Base-by-base conservation (phyloP, 2,888 invertebrate species). In the Amiota communis region DNA sequence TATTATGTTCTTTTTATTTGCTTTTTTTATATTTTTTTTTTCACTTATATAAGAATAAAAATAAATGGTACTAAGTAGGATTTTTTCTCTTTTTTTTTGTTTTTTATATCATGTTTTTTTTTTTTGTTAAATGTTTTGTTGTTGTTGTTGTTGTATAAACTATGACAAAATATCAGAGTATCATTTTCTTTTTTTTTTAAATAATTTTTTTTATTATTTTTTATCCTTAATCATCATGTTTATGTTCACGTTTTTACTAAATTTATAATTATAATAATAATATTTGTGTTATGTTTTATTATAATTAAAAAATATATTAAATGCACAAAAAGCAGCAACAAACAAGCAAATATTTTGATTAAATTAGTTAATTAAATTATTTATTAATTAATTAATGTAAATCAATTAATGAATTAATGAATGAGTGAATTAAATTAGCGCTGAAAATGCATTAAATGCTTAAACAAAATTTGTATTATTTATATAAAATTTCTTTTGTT, bases 281-380 rank as follows among this genome's bases (percentile, higher is more conserved):
- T 76, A 65, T 72, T 78, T 79, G 69, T 76, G 71, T 73, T 78
- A 72, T 72, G 57, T 71, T 72, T 74, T 77, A 0, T 48, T 49
- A 36, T 61, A 46, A 59, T 70, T 53, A 79, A 72, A 75, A 78
- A 84, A 77, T 77, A 71, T 36, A 36, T 75, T 76, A 61, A 74
- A 87, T 83, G 86, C 86, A 88, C 86, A 87, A 86, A 88, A 88
- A 89, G 88, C 89, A 83, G 87, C 89, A 88, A 88, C 88, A 88
- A 87, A 87, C 88, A 88, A 88, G 88, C 87, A 79, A 80, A 83
- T 81, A 80, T 84, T 77, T 76, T 81, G 65, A 76, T 76, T 48
- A 47, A 59, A 57, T 23, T 47, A 36, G 74, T 36, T 72, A 72
- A 77, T n/a, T 57, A 70, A 23, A 15, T 36, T 23, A 56, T 71